Base-by-base conservation (phyloP, 2,113 vertebrate species). In the Labeo catla region DNA sequence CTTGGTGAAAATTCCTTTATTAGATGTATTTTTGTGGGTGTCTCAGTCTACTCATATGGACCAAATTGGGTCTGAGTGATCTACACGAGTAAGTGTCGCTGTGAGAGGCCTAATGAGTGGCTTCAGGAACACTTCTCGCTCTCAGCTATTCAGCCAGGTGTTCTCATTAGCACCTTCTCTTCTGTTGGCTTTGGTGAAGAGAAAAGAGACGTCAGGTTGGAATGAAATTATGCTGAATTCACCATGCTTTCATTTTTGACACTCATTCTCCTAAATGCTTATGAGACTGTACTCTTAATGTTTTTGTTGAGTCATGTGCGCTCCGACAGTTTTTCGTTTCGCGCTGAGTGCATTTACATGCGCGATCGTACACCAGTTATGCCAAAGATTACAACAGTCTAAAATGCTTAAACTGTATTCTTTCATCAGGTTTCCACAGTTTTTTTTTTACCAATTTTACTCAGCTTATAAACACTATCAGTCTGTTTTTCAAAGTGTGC, bases 141-240 rank as follows among this genome's bases (percentile, higher is more conserved):
- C 84, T 88, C 76, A 81, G 84, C 81, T 80, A 84, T 89, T 86
- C 80, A 81, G 50, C 89, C 86, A 88, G 76, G 21, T 89, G 89
- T 89, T 86, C 77, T 90, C 83, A 88, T 91, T 89, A 87, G 81
- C 83, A 84, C 74, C 45, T 47, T 86, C 73, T 85, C 61, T 82
- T 28, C 70, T 21, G 74, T 57, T 79, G 52, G 57, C 82, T 54
- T 87, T 28, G 1, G 72, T 81, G 83, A 86, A 4, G 45, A 72
- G 80, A 83, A 52, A 76, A 63, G 66, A 85, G 16, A 54, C 36
- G n/a, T 21, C 28, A 68, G 61, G 61, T 28, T 34, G 45, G 28
- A 82, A 68, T 34, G 3, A 82, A 68, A 63, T 81, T 61, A 50
- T 34, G 49, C 74, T 77, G 74, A 77, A 77, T 52, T 54, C 49